These are phyloP conservation scores for Tapirus terrestris DNA, from an alignment of 2,113 vertebrate species.

Conservation along the genomic window DNA sequence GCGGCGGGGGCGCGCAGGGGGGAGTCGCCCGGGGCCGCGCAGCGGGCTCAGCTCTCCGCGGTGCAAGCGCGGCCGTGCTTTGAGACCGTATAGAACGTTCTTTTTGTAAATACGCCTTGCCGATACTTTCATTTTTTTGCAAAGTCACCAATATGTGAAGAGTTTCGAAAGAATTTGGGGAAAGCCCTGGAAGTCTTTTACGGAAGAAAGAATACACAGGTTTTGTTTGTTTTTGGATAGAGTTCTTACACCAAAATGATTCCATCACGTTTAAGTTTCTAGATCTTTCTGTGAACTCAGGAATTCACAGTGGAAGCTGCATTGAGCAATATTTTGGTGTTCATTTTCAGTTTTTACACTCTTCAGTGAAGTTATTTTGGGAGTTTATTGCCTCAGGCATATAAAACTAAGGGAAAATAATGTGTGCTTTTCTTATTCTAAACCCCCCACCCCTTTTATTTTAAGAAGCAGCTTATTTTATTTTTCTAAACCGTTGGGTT, in stretches of 20 bases:
- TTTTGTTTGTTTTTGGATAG: background rate
- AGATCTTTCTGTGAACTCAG: constrained; percentile 15
- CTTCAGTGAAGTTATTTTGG: constrained; percentile 54
- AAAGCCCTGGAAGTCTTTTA: background rate
- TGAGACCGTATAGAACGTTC: background rate
- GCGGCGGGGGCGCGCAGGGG: background rate
- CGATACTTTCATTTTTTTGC: background rate
- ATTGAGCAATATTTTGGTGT: constrained; percentile 46
- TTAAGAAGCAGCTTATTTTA: background rate
- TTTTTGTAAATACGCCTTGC: background rate
- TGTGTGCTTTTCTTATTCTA: background rate
- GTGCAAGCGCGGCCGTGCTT: background rate
- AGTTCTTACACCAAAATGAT: background rate
- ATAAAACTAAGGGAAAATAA: background rate
- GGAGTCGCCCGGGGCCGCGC: background rate
- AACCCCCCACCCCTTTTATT: background rate
- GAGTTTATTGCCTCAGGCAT: constrained; percentile 40
- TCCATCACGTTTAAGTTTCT: background rate
- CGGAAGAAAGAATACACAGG: background rate
- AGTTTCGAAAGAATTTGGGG: background rate
- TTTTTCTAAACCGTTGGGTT: background rate
- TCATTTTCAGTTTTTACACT: constrained; percentile 67
- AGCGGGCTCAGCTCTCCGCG: background rate
- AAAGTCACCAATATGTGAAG: background rate
- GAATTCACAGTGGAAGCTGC: constrained; percentile 39